Base-by-base conservation (phyloP, 2,888 invertebrate genomes). In the Agrilus biguttatus region DNA sequence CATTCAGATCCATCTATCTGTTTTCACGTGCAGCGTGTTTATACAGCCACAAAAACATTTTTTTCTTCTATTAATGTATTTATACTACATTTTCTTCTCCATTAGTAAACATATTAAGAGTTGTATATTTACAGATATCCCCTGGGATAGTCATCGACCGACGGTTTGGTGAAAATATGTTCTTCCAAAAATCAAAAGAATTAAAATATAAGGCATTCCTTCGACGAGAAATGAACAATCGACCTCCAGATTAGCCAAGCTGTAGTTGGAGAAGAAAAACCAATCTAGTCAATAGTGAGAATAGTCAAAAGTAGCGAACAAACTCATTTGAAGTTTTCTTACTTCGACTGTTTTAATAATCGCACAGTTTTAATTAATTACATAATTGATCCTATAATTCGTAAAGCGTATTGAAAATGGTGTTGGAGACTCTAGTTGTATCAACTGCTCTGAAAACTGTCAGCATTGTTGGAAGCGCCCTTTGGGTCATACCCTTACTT, bases 401-500 rank as follows among this genome's bases (percentile, higher is more conserved):
- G 8, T 13, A 14, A 35, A 14, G 8, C 17, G 14, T 37, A 12
- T 33, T 21, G 12, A 62, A 63, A 53, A 85, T 84, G 85, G 83
- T 77, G 55, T 69, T 86, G 37, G 82, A 80, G 61, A 75, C 84
- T 12, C 71, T 86, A 40, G 68, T 85, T 48, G 78, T 84, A 43
- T 80, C 84, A n/a, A 80, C 84, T 46, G 83, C 85, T 47, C 67
- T 84, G 49, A 84, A 83, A 57, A 84, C 84, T 0, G 74, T 85
- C 47, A 82, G 84, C 35, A 73, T 86, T 45, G 71, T 78, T 3
- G 77, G 78, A n/a, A 81, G 83, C 3, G 80, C 87, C 12, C 68
- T 90, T 5, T 89, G 89, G 89, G 67, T 90, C 42, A 80, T 90
- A 46, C 90, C 90, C 1, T 63, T 90, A 36, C 65, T 91, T 47